phyloP scores from a whole-genome alignment of 2,888 invertebrate species.

The Dolichomitus sp. region DNA sequence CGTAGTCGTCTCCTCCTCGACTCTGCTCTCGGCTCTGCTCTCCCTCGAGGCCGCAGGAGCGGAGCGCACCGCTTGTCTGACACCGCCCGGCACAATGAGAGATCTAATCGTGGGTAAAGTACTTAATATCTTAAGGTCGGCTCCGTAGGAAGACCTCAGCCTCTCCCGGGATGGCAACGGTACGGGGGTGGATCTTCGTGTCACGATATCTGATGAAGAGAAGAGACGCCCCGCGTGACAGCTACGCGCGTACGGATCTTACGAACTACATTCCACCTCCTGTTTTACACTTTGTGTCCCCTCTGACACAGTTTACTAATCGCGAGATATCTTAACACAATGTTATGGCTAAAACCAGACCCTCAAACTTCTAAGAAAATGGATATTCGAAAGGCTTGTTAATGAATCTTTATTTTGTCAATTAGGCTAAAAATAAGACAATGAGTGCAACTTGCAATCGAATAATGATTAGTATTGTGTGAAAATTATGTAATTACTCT shows the following conservation, averaged over 20 bases:
- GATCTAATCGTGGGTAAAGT: constrained; percentile 86
- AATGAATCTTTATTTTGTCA: neutral
- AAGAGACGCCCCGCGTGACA: constrained; percentile 79
- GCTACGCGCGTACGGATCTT: constrained; percentile 75
- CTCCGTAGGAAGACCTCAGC: constrained; percentile 69
- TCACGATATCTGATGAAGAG: constrained; percentile 83
- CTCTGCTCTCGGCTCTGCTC: constrained; percentile 21
- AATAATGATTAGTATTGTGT: neutral
- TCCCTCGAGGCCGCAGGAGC: constrained; percentile 59
- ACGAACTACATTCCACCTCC: constrained; percentile 37
- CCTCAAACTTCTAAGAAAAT: neutral
- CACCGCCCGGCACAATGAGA: constrained; percentile 84
- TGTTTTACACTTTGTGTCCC: constrained; percentile 48
- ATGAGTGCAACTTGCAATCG: neutral
- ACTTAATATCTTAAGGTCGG: constrained; percentile 86
- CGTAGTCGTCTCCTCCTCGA: constrained; percentile 41
- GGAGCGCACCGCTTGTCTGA: constrained; percentile 82
- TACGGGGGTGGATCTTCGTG: constrained; percentile 69
- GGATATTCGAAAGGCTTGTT: neutral
- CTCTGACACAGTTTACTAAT: constrained; percentile 61
- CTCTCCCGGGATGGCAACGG: constrained; percentile 62
- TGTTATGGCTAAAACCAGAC: constrained; percentile 17
- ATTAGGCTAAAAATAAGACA: neutral
- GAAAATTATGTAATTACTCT: neutral
- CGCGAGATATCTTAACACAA: constrained; percentile 32